Base-by-base conservation (phyloP, 2,888 invertebrate species). In the Clanis bilineata region DNA sequence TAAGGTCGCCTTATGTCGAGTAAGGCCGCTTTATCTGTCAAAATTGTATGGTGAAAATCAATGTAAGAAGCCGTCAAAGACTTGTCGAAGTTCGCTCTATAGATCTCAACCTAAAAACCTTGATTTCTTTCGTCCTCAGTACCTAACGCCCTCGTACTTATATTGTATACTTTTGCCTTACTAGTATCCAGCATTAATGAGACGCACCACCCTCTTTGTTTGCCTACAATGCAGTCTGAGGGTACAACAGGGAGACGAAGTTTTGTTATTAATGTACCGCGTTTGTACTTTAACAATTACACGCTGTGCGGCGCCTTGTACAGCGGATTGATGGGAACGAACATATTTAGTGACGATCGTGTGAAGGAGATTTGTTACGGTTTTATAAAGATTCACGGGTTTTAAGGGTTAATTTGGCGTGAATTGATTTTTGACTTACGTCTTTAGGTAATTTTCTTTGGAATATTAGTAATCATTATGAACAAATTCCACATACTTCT, bases 151-250 rank as follows among this genome's bases (percentile, higher is more conserved):
- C 6, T 15, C 47, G 22, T 39, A 12, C n/a, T 21, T 10, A 25
- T 18, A 23, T 23, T 56, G 41, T 51, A 38, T 36, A 32, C n/a
- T 25, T 58, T 51, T 25, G 22, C 54, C 45, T 57, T 69, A 64
- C 64, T 58, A 63, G 63, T 62, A 63, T 62, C 61, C 62, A 63
- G 62, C 59, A 66, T 72, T 82, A 80, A 85, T 82, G 80, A 81
- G 75, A 66, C 70, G 63, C 69, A 75, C 70, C 69, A 65, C 60
- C 64, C 64, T 64, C 76, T 74, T 84, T 86, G 83, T 85, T 78
- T 74, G 62, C 66, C 59, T 71, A 84, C 85, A 83, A 85, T 85
- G 70, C 72, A 68, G 80, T 77, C 77, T 79, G 74, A 64, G 64
- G 67, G 77, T 76, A 73, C 71, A 73, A 62, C 63, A 62, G 62